Conservation (phyloP, 2,797 vertebrate genomes). For the Apogon hyalosoma region DNA sequence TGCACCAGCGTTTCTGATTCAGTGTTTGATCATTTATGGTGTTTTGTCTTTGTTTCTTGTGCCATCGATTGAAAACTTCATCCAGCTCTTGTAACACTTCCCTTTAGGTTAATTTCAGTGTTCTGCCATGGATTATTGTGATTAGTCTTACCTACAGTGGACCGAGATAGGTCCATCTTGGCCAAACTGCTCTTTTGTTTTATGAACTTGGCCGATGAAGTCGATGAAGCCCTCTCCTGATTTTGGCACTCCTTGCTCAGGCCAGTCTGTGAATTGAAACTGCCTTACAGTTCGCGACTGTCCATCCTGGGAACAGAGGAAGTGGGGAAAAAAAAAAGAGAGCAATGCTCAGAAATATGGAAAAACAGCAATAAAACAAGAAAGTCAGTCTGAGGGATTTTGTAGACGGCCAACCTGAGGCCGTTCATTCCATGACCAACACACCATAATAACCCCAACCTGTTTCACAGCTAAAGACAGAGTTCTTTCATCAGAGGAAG, state of each 20-base stretch:
- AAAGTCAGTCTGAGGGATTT: conserved; percentile 13
- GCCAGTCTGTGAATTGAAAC: conserved; percentile 99
- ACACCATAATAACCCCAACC: neutral
- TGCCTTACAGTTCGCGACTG: conserved; percentile 98
- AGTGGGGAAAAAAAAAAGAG: conserved; percentile 1
- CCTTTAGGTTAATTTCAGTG: neutral
- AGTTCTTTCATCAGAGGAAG: conserved; percentile 5
- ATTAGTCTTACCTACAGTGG: conserved; percentile 92
- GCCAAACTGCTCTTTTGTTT: conserved; percentile 99
- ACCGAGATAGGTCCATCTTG: conserved; percentile 99
- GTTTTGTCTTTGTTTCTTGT: neutral
- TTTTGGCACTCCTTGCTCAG: conserved; percentile 99
- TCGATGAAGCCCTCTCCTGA: conserved; percentile 99
- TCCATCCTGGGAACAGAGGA: conserved; percentile 87
- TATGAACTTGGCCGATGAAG: conserved; percentile 99
- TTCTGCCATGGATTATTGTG: neutral
- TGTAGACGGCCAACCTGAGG: neutral
- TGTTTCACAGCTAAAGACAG: conserved; percentile 23
- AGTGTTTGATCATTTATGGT: neutral
- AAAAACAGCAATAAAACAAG: conserved; percentile 14
- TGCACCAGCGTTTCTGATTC: neutral
- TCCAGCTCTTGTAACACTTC: neutral
- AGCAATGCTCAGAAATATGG: conserved; percentile 10
- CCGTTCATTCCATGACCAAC: conserved; percentile 10
- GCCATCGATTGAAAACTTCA: neutral